Percentiles rank a stretch among this genome's conserved stretches.
Conservation (phyloP, 2,888 invertebrate genomes). For the Acleris laterana region DNA sequence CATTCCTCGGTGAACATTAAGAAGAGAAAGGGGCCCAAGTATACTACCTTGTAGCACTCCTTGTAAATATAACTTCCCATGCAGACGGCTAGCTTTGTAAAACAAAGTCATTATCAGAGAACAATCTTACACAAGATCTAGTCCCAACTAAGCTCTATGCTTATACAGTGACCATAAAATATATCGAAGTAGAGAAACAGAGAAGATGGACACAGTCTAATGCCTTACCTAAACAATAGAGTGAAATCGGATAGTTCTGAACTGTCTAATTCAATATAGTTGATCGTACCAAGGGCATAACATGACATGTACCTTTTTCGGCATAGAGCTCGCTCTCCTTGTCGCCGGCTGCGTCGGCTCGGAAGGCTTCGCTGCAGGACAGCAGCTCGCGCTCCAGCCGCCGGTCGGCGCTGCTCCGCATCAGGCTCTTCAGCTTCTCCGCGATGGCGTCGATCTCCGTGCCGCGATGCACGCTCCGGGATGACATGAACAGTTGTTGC, state of each 20-base stretch:
- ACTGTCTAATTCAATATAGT: too few relatives aligned
- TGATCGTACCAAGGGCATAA: background rate
- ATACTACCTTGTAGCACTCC: constrained; percentile 57
- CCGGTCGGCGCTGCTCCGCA: constrained; percentile 57
- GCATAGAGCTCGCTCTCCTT: background rate
- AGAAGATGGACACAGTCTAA: too few relatives aligned
- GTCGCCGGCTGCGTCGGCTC: background rate
- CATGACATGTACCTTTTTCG: constrained; percentile 40
- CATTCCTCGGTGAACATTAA: constrained; percentile 68
- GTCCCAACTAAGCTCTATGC: too few relatives aligned
- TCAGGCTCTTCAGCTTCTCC: constrained; percentile 71
- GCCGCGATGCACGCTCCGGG: constrained; percentile 44
- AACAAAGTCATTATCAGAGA: too few relatives aligned
- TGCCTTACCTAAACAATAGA: too few relatives aligned
- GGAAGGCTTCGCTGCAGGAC: constrained; percentile 56
- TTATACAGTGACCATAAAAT: too few relatives aligned
- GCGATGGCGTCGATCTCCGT: constrained; percentile 77
- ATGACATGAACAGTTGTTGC: background rate
- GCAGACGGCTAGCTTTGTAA: too few relatives aligned
- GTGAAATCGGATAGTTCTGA: too few relatives aligned
- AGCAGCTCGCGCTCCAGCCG: constrained; percentile 64
- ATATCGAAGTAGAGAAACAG: too few relatives aligned
- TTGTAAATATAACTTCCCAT: too few relatives aligned
- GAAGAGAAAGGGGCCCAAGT: too few relatives aligned
- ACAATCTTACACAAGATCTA: too few relatives aligned